Evolutionary conservation across 2,888 invertebrate species (phyloP), one percentile per base, ranked within the genome.

Genomic region (Campoletis raptor): DNA sequence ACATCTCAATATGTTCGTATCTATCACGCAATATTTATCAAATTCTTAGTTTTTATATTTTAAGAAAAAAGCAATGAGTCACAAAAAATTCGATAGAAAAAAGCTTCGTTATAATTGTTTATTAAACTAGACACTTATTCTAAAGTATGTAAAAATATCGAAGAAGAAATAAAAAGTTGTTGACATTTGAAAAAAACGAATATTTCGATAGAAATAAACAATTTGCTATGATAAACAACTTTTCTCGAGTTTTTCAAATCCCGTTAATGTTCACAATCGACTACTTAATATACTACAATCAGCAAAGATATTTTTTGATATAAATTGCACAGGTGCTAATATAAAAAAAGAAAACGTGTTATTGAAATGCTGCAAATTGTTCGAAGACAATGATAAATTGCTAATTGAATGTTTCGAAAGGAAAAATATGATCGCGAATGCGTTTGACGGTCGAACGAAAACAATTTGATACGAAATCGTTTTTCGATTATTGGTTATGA

Each of bases 251-350:
- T 37, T 40, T 42, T 18, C 9, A 52, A 52, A 82, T 77, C 80
- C 72, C 86, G 70, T 77, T 67, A 72, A 83, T 81, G 80, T 77
- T 76, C 76, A 36, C 24, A 73, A 86, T 78, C 79, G 54, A 74
- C 74, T 73, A 80, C 69, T 45, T 69, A 45, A 45, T 72, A 48
- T 70, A 79, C 79, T 80, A 80, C 54, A 40, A 48, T 86, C 79
- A 81, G 74, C 70, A 36, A 57, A 74, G 24, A 24, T 40, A 64
- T 67, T 77, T 82, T 85, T 77, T 61, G 52, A 83, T 40, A 57
- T 67, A 77, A 86, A 83, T 86, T 86, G 83, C 86, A 86, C 83
- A 70, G 77, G 36, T 80, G 52, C 86, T 67, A 67, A 48, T 69
- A 57, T 48, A 66, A 77, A 69, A 40, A 66, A 61, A 76, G 45